Evolutionary conservation across 2,888 invertebrate genomes (phyloP), one percentile per base, ranked within the genome.

Genomic region (Lithophane ornitopus): DNA sequence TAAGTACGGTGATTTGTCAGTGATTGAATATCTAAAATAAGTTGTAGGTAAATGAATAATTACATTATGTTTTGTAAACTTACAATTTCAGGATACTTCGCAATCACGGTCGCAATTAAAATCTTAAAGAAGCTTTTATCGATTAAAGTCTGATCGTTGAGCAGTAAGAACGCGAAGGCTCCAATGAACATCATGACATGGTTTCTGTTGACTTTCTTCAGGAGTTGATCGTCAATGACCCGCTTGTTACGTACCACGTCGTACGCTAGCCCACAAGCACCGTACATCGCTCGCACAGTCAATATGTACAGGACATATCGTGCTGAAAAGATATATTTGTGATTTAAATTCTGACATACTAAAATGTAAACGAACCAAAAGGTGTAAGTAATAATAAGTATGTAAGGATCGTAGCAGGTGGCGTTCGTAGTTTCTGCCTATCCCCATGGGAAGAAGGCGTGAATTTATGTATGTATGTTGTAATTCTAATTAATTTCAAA

Each of bases 271-370:
- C 63, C 34, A 34, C 88, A 88, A 0, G 66, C 71, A 0, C 85
- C 85, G 22, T 91, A 87, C 0, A 90, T 81, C 0, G 85, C 89
- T 44, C 90, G 87, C 19, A 93, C 89, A 1, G 89, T 73, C 4
- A 94, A 72, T 2, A 94, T 74, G 83, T 93, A 94, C 14, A 92
- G 22, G 0, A 92, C 75, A 80, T 90, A 94, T 2, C 94, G 94
- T 19, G 91, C 95, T 95, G 91, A 44, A 91, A 89, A 19, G 14
- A 56, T 44, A 41, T 4, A 34, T 26, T 16, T 14, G 41, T 28
- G 12, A 6, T 41, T 69, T 19, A 41, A 11, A 52, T 52, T 70
- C 9, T 28, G 28, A 22, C 52, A n/a, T 56, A 58, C 0, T 28
- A 16, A 58, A 58, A 58, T 26, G 3, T 56, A 26, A 56, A 56